Conservation (phyloP, 2,888 invertebrate species). For the Nasonovia ribisnigri region DNA sequence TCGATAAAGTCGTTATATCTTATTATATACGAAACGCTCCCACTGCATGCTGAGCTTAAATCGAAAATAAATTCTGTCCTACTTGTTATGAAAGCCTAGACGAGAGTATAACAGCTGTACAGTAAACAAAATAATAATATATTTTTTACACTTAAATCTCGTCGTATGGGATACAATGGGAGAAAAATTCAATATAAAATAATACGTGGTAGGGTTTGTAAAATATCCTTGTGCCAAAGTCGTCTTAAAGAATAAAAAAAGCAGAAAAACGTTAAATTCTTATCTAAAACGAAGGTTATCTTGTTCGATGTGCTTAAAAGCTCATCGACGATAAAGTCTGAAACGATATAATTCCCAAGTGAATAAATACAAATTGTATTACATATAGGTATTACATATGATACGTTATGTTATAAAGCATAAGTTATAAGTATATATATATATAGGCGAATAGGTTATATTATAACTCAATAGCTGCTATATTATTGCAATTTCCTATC, state of each 20-base stretch:
- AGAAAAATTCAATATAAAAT: not conserved
- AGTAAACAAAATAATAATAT: not conserved
- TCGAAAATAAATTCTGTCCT: not conserved
- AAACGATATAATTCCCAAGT: not conserved
- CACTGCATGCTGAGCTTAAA: not conserved
- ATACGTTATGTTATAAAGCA: no score
- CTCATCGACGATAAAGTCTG: not conserved
- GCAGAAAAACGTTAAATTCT: not conserved
- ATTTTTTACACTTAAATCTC: not conserved
- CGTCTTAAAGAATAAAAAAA: not conserved
- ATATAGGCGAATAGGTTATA: no score
- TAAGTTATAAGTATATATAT: no score
- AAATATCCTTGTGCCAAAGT: not conserved
- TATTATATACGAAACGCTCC: not conserved
- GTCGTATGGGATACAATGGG: not conserved
- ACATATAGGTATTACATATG: not conserved
- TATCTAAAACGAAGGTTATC: not conserved
- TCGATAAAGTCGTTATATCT: not conserved
- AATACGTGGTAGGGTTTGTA: not conserved
- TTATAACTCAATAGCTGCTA: not conserved
- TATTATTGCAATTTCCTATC: not conserved
- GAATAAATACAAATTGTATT: not conserved
- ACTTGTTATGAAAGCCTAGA: not conserved
- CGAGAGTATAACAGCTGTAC: not conserved
- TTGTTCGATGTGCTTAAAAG: not conserved